These are phyloP conservation scores for Chrysomallon squamiferum DNA, from an alignment of 1,140 invertebrate species.

Conservation along the genomic window DNA sequence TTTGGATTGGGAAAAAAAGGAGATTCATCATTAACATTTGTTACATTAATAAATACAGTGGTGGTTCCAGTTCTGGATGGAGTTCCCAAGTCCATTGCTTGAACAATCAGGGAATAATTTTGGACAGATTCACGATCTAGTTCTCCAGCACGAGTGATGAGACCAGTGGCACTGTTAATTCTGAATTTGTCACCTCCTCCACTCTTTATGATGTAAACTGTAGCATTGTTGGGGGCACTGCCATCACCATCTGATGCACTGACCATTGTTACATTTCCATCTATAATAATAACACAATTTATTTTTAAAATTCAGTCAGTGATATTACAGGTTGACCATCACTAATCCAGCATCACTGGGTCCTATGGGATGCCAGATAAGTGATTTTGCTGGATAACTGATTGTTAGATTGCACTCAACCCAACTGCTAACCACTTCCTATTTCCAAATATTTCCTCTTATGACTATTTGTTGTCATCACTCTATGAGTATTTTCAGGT, in stretches of 20 bases:
- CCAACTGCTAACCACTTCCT: too few species aligned
- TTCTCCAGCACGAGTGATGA: slow-evolving; percentile 2
- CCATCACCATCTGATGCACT: slow-evolving; percentile 11
- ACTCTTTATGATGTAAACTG: slow-evolving; percentile 16
- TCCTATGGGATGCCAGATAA: too few species aligned
- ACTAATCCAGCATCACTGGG: too few species aligned
- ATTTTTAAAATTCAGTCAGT: too few species aligned
- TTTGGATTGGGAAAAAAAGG: not conserved
- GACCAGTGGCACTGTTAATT: slow-evolving; percentile 8
- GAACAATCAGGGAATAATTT: slow-evolving; percentile 6
- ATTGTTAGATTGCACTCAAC: too few species aligned
- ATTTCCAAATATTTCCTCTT: too few species aligned
- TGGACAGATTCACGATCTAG: slow-evolving; percentile 8
- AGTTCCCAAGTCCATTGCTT: slow-evolving; percentile 6
- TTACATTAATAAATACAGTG: not conserved
- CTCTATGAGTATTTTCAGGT: too few species aligned
- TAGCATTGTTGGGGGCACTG: slow-evolving; percentile 14
- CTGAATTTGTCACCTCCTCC: slow-evolving; percentile 14
- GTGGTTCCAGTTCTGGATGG: not conserved
- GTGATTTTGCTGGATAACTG: too few species aligned
- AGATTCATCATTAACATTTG: slow-evolving; percentile 2
- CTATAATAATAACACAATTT: not conserved
- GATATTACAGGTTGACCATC: too few species aligned
- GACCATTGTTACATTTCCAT: slow-evolving; percentile 11
- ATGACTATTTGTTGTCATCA: too few species aligned